phyloP scores from a whole-genome alignment of 2,888 invertebrate genomes.

The Drosophila flavopinicola region DNA sequence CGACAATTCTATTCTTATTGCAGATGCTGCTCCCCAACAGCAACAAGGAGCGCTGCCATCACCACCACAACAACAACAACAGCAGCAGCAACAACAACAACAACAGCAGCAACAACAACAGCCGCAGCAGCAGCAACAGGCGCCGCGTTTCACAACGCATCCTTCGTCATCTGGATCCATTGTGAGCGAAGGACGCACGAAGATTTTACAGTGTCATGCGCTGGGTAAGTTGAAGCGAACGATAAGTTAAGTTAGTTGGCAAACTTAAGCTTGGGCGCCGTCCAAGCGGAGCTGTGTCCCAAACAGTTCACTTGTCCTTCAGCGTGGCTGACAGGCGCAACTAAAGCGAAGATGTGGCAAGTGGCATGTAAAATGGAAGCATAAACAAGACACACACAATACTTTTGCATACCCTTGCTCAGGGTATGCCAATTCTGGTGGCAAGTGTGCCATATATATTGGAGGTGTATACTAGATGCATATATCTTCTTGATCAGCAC shows the following conservation, averaged over 20 bases:
- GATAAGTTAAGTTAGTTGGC: constrained; percentile 28
- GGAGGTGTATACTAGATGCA: too few species aligned
- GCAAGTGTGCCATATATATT: too few species aligned
- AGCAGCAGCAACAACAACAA: constrained; percentile 41
- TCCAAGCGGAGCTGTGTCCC: constrained; percentile 25
- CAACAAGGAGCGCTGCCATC: constrained; percentile 3
- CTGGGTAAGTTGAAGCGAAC: constrained; percentile 87
- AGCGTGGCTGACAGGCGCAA: constrained; percentile 59
- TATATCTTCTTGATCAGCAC: too few species aligned
- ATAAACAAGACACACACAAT: constrained; percentile 68
- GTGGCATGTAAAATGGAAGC: constrained; percentile 71
- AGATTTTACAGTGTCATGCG: constrained; percentile 96
- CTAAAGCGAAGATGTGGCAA: constrained; percentile 41
- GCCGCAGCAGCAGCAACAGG: constrained; percentile 86
- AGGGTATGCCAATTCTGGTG: too few species aligned
- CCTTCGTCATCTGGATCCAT: constrained; percentile 94
- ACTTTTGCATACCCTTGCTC: background rate
- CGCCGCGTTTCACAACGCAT: constrained; percentile 94
- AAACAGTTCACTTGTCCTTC: constrained; percentile 66
- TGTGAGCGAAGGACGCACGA: constrained; percentile 93
- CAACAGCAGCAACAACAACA: constrained; percentile 28
- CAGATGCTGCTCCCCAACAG: constrained; percentile 49
- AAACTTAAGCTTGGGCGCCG: constrained; percentile 24
- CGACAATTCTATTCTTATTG: constrained; percentile 34
- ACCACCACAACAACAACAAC: background rate